A percentile compares a stretch with the other conserved stretches of the same genome.
Evolutionary conservation across 1,140 invertebrate genomes (phyloP).

Genomic region (Centruroides sculpturatus): DNA sequence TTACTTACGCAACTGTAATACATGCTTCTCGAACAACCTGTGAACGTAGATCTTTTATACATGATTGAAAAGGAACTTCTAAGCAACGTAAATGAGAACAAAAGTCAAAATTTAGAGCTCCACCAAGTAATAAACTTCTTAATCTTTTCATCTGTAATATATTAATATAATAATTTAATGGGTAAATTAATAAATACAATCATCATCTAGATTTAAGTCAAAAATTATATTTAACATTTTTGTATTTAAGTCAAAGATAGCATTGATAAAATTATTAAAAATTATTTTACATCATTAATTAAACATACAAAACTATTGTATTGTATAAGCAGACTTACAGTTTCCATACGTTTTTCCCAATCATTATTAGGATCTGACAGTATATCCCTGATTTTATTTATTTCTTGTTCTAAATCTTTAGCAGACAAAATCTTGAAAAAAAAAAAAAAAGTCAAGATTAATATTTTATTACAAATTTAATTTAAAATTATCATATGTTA

Average conservation of each 20-base stretch:
- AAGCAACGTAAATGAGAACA: slow-evolving; percentile 55
- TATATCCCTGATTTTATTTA: slow-evolving; percentile 54
- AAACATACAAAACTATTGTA: too few species aligned
- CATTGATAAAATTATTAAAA: too few species aligned
- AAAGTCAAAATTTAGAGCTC: slow-evolving; percentile 67
- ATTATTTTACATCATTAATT: too few species aligned
- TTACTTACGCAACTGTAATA: slow-evolving; percentile 64
- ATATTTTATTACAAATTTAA: too few species aligned
- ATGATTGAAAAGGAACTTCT: slow-evolving; percentile 62
- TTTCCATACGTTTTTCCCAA: slow-evolving; percentile 84
- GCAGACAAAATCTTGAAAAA: slow-evolving; percentile 51
- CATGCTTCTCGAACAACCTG: slow-evolving; percentile 88
- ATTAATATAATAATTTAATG: slow-evolving; percentile 4
- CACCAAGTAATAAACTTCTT: slow-evolving; percentile 59
- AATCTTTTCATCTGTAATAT: slow-evolving; percentile 59
- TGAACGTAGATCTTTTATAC: slow-evolving; percentile 73
- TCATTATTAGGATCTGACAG: slow-evolving; percentile 67
- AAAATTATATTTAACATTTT: too few species aligned
- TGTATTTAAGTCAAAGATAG: too few species aligned
- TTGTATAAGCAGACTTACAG: slow-evolving; percentile 39
- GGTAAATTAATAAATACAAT: slow-evolving; percentile 1
- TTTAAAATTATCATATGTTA: too few species aligned
- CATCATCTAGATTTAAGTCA: too few species aligned
- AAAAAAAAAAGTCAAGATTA: not conserved
- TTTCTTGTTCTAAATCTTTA: slow-evolving; percentile 67